Evolutionary conservation across 37 sponge, comb jelly and placozoan species (phyloP).

Genomic region (Ianthella basta): DNA sequence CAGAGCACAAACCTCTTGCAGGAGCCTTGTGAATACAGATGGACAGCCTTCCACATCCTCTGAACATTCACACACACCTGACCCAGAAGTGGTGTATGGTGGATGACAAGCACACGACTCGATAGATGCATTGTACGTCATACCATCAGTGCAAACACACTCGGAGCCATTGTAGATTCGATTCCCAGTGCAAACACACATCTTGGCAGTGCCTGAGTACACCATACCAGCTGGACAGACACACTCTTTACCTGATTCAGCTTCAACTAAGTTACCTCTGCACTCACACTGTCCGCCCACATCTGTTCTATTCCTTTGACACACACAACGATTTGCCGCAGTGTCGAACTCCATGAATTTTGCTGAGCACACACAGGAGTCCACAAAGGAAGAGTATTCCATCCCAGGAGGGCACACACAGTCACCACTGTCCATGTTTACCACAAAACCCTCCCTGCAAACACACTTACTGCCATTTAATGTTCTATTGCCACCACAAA

Average conservation of each 20-base stretch:
- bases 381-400: constrained; percentile 5
- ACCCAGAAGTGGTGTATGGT: not conserved
- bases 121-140: not conserved
- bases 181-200: constrained; percentile 19
- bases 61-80: not conserved
- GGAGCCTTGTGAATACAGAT: not conserved
- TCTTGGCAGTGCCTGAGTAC: not conserved
- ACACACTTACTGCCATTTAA: constrained; percentile 9
- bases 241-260: not conserved
- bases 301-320: not conserved
- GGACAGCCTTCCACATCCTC: not conserved
- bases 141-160: not conserved
- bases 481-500: constrained; percentile 20
- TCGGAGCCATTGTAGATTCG: not conserved
- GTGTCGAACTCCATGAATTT: not conserved
- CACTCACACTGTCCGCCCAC: not conserved
- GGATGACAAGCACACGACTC: not conserved
- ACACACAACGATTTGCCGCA: not conserved
- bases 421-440: not conserved
- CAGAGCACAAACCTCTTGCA: not conserved
- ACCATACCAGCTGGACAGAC: not conserved
- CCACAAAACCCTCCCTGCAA: constrained; percentile 3
- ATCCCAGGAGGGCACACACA: constrained; percentile 13
- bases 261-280: not conserved
- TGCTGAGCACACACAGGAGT: not conserved